A percentile compares a stretch with the other conserved stretches of the same genome.
Evolutionary conservation across 2,113 vertebrate species (phyloP).

Genomic region (Sceloporus tristichus): DNA sequence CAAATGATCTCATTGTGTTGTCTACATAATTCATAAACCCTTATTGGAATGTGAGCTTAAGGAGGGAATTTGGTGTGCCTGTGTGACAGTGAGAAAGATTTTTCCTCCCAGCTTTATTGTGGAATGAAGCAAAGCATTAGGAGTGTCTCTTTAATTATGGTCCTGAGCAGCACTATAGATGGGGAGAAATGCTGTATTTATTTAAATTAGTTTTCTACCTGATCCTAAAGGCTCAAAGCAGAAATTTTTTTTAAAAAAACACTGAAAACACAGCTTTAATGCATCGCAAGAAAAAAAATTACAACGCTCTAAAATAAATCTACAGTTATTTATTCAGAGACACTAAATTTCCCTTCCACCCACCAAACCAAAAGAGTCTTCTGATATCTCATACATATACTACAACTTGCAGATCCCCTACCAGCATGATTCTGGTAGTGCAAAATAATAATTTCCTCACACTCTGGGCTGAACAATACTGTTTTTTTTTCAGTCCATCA

Average conservation of each 20-base stretch:
- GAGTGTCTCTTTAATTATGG: conserved; percentile 1
- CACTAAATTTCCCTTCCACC: neutral
- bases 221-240: conserved; percentile 11
- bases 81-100: conserved; percentile 28
- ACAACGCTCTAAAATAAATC: neutral
- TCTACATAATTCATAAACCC: conserved; percentile 72
- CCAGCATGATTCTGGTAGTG: too few species aligned
- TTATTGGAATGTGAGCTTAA: conserved; percentile 66
- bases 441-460: too few species aligned
- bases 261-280: neutral
- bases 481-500: too few species aligned
- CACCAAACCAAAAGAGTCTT: neutral
- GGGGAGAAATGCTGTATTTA: neutral
- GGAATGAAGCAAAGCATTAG: neutral
- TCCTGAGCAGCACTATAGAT: neutral
- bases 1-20: conserved; percentile 70
- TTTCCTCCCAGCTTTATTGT: neutral
- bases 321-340: neutral
- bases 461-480: neutral
- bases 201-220: conserved; percentile 28
- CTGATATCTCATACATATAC: too few species aligned
- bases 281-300: neutral
- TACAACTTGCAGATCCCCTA: too few species aligned
- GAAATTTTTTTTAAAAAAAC: neutral
- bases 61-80: conserved; percentile 51